A percentile compares a stretch with the other conserved stretches of the same genome.
Evolutionary conservation across 2,113 vertebrate species (phyloP).

Genomic region (Engraulis encrasicolus): DNA sequence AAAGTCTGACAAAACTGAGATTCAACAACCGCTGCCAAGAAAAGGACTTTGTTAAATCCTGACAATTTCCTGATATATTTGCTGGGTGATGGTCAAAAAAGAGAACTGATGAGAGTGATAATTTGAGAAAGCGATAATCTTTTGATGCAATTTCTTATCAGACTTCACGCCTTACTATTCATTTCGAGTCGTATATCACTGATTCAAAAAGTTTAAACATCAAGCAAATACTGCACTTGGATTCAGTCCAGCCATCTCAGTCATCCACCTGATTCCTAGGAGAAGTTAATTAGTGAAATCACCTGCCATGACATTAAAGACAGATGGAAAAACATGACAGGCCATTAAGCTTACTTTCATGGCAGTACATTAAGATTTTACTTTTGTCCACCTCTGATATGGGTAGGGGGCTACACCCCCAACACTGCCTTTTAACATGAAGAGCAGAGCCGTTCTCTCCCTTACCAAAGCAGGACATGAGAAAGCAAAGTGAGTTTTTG

Average conservation of each 20-base stretch:
- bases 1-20: conserved; percentile 2
- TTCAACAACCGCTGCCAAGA: background rate
- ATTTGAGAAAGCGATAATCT: background rate
- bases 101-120: background rate
- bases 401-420: background rate
- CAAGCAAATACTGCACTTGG: too few relatives aligned
- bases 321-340: too few relatives aligned
- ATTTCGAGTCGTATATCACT: background rate
- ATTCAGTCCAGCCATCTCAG: too few relatives aligned
- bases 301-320: too few relatives aligned
- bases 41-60: background rate
- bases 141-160: background rate
- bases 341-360: too few relatives aligned
- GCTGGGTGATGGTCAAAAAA: background rate
- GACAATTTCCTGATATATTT: too few relatives aligned
- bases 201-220: too few relatives aligned
- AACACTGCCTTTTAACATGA: background rate
- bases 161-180: background rate
- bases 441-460: background rate
- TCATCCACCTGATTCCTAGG: too few relatives aligned
- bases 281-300: too few relatives aligned
- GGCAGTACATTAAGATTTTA: too few relatives aligned
- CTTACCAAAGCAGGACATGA: background rate
- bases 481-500: conserved; percentile 23
- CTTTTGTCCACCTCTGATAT: too few relatives aligned